Evolutionary conservation across 2,113 vertebrate species (phyloP), one percentile per base, ranked within the genome.

Genomic region (Formicarius rufipectus): DNA sequence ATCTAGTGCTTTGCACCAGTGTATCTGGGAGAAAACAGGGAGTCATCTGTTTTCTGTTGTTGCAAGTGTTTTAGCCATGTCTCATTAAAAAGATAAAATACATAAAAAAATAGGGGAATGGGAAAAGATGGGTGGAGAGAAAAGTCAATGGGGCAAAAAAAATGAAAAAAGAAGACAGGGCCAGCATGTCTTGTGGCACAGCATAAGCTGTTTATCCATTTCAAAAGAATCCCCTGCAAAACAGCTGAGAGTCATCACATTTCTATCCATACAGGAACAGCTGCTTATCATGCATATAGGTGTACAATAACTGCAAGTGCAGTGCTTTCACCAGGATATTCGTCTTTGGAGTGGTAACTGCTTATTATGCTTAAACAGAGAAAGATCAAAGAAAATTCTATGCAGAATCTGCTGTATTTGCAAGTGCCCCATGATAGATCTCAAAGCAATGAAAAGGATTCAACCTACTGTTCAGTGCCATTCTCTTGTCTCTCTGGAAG

Each of bases 381-480:
- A 27, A 75, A 76, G 68, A 92, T 50, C 30, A 81, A 80, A 94
- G 40, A 74, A 89, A 84, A 75, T 60, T 49, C 45, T 58, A 27
- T 58, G 64, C 16, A 42, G 64, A 90, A 87, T 78, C 67, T 66
- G 28, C 47, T 64, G 12, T 50, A 56, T 77, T 91, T 81, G 59
- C 24, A 86, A 72, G n/a, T 16, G 23, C 5, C 33, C 19, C 13
- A 3, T 7, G 42, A 72, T 1, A 68, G 47, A 84, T 44, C 25
- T 75, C 52, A 89, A 86, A 89, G 60, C 53, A 90, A 75, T 4
- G 40, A 85, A 87, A 39, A 63, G 27, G n/a, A 67, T 91, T 74
- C 52, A 87, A 98, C 98, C 84, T 98, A 98, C 98, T 98, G 98
- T 84, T 98, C 98, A 86, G 97, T 93, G 39, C 97, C 96, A 33